A percentile compares a stretch with the other conserved stretches of the same genome.
Conservation (phyloP, 2,888 invertebrate species). For the Agriopis marginaria region DNA sequence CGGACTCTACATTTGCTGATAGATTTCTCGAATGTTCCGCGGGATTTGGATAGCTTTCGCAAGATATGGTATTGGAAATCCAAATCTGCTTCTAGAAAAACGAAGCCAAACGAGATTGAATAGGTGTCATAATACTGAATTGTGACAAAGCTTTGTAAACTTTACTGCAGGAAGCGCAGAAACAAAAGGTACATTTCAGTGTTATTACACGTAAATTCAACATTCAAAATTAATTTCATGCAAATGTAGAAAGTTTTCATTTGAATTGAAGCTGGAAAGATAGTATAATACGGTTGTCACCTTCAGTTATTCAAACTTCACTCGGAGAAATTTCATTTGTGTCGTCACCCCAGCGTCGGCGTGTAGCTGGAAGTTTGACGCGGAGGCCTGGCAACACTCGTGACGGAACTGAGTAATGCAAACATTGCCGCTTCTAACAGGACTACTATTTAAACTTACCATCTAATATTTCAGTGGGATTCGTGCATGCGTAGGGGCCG, state of each 20-base stretch:
- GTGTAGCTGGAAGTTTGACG: slow-evolving; percentile 19
- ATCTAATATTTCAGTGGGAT: slow-evolving; percentile 21
- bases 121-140: not conserved
- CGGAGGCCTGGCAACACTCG: slow-evolving; percentile 4
- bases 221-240: slow-evolving; percentile 15
- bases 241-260: slow-evolving; percentile 16
- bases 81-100: slow-evolving; percentile 4
- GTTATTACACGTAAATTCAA: slow-evolving; percentile 3
- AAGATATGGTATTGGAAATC: slow-evolving; percentile 14
- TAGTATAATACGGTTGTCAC: slow-evolving; percentile 22
- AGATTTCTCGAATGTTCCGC: slow-evolving; percentile 15
- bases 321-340: slow-evolving; percentile 21
- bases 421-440: slow-evolving; percentile 7
- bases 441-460: slow-evolving; percentile 8
- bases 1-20: slow-evolving; percentile 31
- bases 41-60: slow-evolving; percentile 16
- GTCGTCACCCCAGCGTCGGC: slow-evolving; percentile 5
- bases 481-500: no score
- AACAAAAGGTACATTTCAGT: not conserved
- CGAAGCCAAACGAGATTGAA: not conserved
- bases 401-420: slow-evolving; percentile 10
- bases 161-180: not conserved
- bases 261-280: slow-evolving; percentile 16
- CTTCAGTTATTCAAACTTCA: slow-evolving; percentile 13
- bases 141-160: not conserved